Conservation (phyloP, 2,797 vertebrate genomes). For the Anas georgica region DNA sequence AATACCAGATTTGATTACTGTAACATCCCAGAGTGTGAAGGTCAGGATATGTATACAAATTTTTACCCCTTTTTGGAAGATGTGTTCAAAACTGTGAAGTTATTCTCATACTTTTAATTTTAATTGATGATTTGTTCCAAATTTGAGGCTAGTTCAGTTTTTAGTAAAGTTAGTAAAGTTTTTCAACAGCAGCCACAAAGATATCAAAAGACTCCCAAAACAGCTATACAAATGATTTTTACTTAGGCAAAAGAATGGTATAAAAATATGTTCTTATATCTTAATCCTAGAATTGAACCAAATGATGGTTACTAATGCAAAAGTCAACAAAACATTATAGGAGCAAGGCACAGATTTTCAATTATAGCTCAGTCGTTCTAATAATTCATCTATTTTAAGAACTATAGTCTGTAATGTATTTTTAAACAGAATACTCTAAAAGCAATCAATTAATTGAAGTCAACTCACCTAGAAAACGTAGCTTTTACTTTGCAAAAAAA, state of each 20-base stretch:
- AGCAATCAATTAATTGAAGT: not conserved
- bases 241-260: not conserved
- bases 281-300: not conserved
- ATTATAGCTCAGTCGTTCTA: not conserved
- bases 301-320: not conserved
- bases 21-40: conserved; percentile 85
- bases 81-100: not conserved
- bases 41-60: conserved; percentile 59
- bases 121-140: not conserved
- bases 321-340: not conserved
- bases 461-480: not conserved
- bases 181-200: not conserved
- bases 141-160: not conserved
- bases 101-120: not conserved
- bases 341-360: not conserved
- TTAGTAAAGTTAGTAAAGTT: not conserved
- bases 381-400: not conserved
- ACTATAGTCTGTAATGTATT: fast-evolving
- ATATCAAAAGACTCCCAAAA: not conserved
- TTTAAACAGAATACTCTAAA: not conserved
- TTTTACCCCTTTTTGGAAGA: not conserved
- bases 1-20: conserved; percentile 86
- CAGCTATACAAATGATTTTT: fast-evolving
- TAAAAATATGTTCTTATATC: not conserved
- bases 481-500: not conserved